Conservation (phyloP, 2,888 invertebrate genomes). For the Agriotes lineatus region DNA sequence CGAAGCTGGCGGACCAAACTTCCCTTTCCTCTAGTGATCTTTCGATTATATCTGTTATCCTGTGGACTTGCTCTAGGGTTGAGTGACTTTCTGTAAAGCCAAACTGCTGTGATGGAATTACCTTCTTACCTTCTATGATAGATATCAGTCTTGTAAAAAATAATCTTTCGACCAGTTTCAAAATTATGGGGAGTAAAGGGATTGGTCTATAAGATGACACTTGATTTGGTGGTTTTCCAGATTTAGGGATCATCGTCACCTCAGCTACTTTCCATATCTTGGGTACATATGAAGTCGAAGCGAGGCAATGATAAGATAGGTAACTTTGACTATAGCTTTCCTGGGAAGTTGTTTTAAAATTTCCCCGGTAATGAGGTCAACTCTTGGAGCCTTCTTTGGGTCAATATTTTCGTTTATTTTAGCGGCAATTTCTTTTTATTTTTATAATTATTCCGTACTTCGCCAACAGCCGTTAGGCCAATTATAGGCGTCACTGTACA, state of each 20-base stretch:
- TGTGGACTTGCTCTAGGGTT: conserved; percentile 33
- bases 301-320: too few species aligned
- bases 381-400: too few species aligned
- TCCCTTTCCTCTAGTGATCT: conserved; percentile 1
- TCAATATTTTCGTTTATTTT: too few species aligned
- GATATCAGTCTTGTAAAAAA: conserved; percentile 38
- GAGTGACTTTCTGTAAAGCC: conserved; percentile 37
- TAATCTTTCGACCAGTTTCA: conserved; percentile 49
- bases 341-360: too few species aligned
- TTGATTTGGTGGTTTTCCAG: conserved; percentile 42
- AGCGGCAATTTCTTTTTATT: too few species aligned
- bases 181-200: conserved; percentile 47
- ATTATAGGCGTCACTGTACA: too few species aligned
- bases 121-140: conserved; percentile 29
- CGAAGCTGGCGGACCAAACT: conserved; percentile 21
- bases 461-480: too few species aligned
- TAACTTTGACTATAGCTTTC: too few species aligned
- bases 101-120: conserved; percentile 28
- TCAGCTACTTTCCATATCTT: conserved; percentile 45
- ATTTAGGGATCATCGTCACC: conserved; percentile 50
- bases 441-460: too few species aligned
- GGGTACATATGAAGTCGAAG: too few species aligned
- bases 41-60: conserved; percentile 32
- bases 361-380: too few species aligned
- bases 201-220: conserved; percentile 46